Evolutionary conservation across 2,797 vertebrate genomes (phyloP).

Genomic region (Emydoidea blandingii): DNA sequence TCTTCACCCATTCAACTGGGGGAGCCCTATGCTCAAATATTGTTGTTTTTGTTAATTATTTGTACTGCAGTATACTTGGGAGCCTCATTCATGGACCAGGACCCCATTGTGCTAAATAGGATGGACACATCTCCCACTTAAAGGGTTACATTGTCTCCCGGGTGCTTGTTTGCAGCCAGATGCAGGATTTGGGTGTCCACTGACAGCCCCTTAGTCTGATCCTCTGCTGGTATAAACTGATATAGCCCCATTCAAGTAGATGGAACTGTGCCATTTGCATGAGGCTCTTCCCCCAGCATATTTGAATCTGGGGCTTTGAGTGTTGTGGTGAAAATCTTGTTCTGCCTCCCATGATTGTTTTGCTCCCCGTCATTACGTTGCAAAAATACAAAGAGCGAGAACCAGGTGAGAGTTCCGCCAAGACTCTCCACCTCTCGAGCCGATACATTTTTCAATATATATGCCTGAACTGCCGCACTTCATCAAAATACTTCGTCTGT

Average conservation of each 20-base stretch:
- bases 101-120: not conserved
- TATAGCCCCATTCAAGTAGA: accelerated
- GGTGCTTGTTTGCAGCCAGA: not conserved
- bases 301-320: too few species aligned
- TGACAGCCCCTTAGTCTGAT: not conserved
- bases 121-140: not conserved
- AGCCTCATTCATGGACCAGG: not conserved
- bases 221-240: not conserved
- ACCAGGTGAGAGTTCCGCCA: not conserved
- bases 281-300: not conserved
- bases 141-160: not conserved
- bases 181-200: not conserved
- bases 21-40: not conserved
- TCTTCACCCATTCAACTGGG: not conserved
- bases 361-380: not conserved
- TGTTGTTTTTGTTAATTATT: not conserved
- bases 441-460: slow-evolving; percentile 43
- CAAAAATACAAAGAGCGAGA: slow-evolving; percentile 10
- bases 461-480: slow-evolving; percentile 27
- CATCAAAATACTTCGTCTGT: slow-evolving; percentile 50
- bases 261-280: not conserved
- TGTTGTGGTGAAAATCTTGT: not conserved
- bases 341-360: not conserved
- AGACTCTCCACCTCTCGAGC: not conserved
- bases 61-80: not conserved